Conservation (phyloP, 2,797 vertebrate species). For the Anas bernieri region DNA sequence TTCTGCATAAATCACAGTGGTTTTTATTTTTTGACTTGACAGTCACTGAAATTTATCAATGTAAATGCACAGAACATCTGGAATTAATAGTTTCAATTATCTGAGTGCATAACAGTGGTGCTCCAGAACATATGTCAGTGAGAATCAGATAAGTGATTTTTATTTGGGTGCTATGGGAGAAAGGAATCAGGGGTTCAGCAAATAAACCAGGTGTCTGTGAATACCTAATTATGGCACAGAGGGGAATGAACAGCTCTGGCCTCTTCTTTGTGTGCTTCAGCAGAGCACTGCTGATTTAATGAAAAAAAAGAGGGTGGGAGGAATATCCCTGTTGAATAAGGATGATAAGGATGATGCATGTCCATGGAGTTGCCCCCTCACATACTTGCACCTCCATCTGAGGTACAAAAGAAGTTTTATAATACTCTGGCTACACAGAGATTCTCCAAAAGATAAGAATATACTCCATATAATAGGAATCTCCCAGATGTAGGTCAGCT, state of each 20-base stretch:
- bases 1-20: background rate
- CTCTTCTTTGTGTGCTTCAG: background rate
- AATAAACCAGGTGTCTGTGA: background rate
- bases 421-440: background rate
- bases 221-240: background rate
- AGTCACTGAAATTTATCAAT: conserved; percentile 42
- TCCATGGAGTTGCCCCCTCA: background rate
- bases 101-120: conserved; percentile 7
- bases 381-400: background rate
- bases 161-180: background rate
- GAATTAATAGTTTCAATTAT: conserved; percentile 48
- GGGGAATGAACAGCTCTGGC: background rate
- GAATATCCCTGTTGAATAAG: background rate
- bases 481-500: conserved; percentile 46
- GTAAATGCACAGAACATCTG: conserved; percentile 52
- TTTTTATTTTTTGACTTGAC: conserved; percentile 12
- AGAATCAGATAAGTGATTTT: conserved; percentile 2
- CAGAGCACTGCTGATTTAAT: background rate
- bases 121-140: conserved; percentile 5
- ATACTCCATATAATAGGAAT: conserved; percentile 52
- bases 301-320: background rate
- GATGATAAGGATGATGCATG: background rate
- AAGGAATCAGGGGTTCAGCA: background rate
- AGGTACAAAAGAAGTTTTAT: background rate
- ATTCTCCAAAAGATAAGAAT: conserved; percentile 36